These are phyloP conservation scores for Sebastes oblongus DNA, from an alignment of 2,797 vertebrate species.

Conservation along the genomic window DNA sequence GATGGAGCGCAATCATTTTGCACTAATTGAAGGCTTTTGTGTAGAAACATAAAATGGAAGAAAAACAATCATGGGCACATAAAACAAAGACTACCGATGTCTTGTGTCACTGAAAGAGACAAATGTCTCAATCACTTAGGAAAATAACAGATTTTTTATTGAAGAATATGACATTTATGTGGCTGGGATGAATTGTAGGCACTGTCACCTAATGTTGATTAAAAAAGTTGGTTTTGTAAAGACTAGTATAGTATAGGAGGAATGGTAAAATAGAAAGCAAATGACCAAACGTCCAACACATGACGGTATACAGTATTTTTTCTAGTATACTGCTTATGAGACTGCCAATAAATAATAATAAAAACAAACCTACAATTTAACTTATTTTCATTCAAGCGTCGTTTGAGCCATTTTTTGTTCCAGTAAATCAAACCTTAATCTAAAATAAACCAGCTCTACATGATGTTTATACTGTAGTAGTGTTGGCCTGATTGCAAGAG, in stretches of 20 bases:
- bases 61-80: background rate
- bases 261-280: background rate
- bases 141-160: background rate
- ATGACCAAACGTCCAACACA: background rate
- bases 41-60: background rate
- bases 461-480: background rate
- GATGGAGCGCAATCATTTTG: background rate
- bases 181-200: background rate
- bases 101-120: background rate
- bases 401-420: background rate
- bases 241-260: background rate
- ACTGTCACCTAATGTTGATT: background rate
- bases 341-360: background rate
- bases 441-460: background rate
- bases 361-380: background rate
- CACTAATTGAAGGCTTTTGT: background rate
- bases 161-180: background rate
- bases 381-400: background rate
- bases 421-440: slow-evolving; percentile 6
- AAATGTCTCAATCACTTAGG: background rate
- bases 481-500: slow-evolving; percentile 2
- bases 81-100: background rate
- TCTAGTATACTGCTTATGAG: background rate
- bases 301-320: background rate
- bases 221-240: background rate